Evolutionary conservation across 2,113 vertebrate species (phyloP), one percentile per base, ranked within the genome.

Genomic region (Chionis minor): DNA sequence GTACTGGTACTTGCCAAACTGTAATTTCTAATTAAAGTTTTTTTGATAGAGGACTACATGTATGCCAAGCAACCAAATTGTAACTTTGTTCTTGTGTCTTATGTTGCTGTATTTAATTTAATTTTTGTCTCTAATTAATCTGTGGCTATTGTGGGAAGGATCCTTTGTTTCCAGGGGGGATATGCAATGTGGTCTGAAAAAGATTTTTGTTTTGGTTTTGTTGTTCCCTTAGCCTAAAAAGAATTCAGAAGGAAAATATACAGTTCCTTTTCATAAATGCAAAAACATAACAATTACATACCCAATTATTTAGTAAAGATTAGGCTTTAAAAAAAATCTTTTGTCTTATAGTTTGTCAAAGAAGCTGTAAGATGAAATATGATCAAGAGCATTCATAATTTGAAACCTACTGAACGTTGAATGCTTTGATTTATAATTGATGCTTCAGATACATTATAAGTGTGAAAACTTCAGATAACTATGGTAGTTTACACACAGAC

Each of bases 361-460:
- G 90, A 52, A 93, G 74, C 92, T 96, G 88, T 95, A 95, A 96
- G 92, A 96, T 92, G 94, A 97, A 96, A 85, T 81, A 91, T 97
- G 97, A 98, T 98, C 97, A 98, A 97, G 97, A 90, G 83, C 94
- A 96, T 91, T 93, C 93, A 77, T 67, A 71, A 92, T 96, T 90
- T 97, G 93, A 97, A 96, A 97, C 69, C 81, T 94, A 92, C 91
- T 96, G 86, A 93, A 96, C 33, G 32, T 72, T 97, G 96, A 95
- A 78, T 83, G 90, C 96, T 96, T 97, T 96, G 96, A 96, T 97
- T 96, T 96, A 96, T 98, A 97, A 97, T 97, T 97, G 94, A 98
- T 97, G 97, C 82, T 73, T 96, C 90, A 97, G 96, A 93, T 91
- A 91, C 73, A 58, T 92, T 95, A 90, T 88, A 97, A 96, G 89